Percentiles rank a stretch among this genome's conserved stretches.
phyloP scores from a whole-genome alignment of 2,797 vertebrate genomes.

The Naso thynnoides region DNA sequence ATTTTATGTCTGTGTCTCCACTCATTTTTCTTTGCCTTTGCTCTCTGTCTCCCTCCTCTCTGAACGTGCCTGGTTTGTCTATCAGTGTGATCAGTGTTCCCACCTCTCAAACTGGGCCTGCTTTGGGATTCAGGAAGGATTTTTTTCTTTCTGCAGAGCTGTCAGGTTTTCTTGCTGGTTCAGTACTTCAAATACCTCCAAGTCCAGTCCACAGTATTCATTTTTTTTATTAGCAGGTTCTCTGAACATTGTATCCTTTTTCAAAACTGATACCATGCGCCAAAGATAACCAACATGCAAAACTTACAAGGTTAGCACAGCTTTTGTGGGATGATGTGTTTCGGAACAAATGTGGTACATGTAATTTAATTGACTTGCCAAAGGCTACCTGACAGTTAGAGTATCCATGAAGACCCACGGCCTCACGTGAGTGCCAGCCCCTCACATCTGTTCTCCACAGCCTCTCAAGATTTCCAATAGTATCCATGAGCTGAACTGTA shows the following conservation, averaged over 20 bases:
- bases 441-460: slow-evolving; percentile 61
- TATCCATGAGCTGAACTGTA: slow-evolving; percentile 46
- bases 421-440: slow-evolving; percentile 21
- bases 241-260: slow-evolving; percentile 23
- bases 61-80: slow-evolving; percentile 77
- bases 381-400: slow-evolving; percentile 51
- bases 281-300: slow-evolving; percentile 4
- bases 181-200: slow-evolving; percentile 39
- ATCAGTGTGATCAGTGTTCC: slow-evolving; percentile 74
- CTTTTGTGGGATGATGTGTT: slow-evolving; percentile 5
- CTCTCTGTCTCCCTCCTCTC: slow-evolving; percentile 33
- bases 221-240: slow-evolving; percentile 30
- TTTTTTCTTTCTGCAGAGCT: slow-evolving; percentile 44
- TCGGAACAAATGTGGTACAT: background rate
- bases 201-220: no score
- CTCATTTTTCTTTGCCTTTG: slow-evolving; percentile 24
- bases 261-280: background rate
- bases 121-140: slow-evolving; percentile 42
- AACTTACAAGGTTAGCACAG: background rate
- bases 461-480: slow-evolving; percentile 49
- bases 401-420: slow-evolving; percentile 32
- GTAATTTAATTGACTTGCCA: background rate
- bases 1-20: background rate
- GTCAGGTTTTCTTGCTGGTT: slow-evolving; percentile 50
- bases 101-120: slow-evolving; percentile 50